Percentiles rank a stretch among this genome's conserved stretches.
These are phyloP conservation scores for Galagoides demidoff DNA, from an alignment of 2,797 vertebrate species.

Conservation along the genomic window DNA sequence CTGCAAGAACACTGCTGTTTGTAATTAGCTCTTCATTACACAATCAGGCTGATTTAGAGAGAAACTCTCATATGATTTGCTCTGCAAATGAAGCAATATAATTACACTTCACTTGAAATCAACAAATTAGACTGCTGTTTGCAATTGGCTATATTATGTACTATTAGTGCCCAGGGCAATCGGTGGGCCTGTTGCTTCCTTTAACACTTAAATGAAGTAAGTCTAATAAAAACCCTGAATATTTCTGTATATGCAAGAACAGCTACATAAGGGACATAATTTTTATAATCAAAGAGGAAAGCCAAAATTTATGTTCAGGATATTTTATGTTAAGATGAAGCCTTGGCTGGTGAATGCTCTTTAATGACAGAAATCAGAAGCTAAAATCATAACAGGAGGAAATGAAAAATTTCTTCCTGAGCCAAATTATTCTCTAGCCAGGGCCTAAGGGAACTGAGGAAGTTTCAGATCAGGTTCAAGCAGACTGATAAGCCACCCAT, in stretches of 20 bases:
- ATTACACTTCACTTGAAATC: constrained; percentile 91
- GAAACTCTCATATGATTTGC: constrained; percentile 90
- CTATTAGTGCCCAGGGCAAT: constrained; percentile 83
- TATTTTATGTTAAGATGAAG: constrained; percentile 62
- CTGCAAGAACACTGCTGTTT: constrained; percentile 90
- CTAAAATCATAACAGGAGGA: constrained; percentile 54
- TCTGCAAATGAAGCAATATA: constrained; percentile 91
- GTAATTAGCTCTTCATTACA: constrained; percentile 93
- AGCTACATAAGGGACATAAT: constrained; percentile 75
- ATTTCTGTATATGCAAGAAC: constrained; percentile 82
- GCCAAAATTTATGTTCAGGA: constrained; percentile 64
- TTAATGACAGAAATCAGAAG: constrained; percentile 17
- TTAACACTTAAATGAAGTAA: constrained; percentile 86
- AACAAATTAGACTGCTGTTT: constrained; percentile 91
- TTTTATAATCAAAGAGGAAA: constrained; percentile 80
- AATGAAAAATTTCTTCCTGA: constrained; percentile 60
- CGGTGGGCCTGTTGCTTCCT: constrained; percentile 83
- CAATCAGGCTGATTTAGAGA: constrained; percentile 91
- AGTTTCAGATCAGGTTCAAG: constrained; percentile 42
- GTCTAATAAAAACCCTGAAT: constrained; percentile 85
- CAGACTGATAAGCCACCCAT: neutral
- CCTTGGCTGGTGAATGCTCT: neutral
- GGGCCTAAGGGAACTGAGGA: neutral
- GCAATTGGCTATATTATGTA: constrained; percentile 87
- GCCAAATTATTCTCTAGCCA: constrained; percentile 55